Evolutionary conservation across 2,888 invertebrate species (phyloP).

Genomic region (Panzeria rudis): DNA sequence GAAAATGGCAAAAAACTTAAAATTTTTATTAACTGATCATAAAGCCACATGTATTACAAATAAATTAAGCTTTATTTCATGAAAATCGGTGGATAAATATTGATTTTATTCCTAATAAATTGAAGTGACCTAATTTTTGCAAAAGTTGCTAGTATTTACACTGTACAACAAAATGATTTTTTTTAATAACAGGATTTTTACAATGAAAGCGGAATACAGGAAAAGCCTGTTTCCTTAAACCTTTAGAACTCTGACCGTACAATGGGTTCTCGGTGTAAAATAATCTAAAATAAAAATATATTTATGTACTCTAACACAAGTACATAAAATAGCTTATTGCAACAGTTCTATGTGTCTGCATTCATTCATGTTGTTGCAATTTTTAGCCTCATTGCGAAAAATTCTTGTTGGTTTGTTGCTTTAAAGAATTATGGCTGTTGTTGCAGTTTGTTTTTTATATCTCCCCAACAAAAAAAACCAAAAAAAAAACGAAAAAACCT

Average conservation of each 20-base stretch:
- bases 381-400: conserved; percentile 58
- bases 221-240: too few relatives aligned
- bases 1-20: too few relatives aligned
- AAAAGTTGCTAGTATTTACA: too few relatives aligned
- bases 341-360: conserved; percentile 16
- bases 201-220: too few relatives aligned
- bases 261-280: conserved; percentile 13
- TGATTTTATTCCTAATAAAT: too few relatives aligned
- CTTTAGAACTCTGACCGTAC: neutral
- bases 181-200: too few relatives aligned
- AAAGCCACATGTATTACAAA: too few relatives aligned
- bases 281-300: conserved; percentile 28
- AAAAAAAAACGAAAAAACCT: neutral
- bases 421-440: conserved; percentile 57
- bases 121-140: too few relatives aligned
- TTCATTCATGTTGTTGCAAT: conserved; percentile 34
- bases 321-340: conserved; percentile 49
- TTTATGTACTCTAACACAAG: conserved; percentile 3
- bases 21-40: too few relatives aligned
- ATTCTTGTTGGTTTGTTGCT: conserved; percentile 59
- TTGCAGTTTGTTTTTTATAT: conserved; percentile 31
- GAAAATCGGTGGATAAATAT: too few relatives aligned
- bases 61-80: too few relatives aligned
- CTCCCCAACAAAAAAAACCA: neutral
- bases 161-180: too few relatives aligned